Percentiles rank a stretch among this genome's conserved stretches.
These are phyloP conservation scores for Callyntrura sp. DNA, from an alignment of 2,888 invertebrate genomes.

Conservation along the genomic window DNA sequence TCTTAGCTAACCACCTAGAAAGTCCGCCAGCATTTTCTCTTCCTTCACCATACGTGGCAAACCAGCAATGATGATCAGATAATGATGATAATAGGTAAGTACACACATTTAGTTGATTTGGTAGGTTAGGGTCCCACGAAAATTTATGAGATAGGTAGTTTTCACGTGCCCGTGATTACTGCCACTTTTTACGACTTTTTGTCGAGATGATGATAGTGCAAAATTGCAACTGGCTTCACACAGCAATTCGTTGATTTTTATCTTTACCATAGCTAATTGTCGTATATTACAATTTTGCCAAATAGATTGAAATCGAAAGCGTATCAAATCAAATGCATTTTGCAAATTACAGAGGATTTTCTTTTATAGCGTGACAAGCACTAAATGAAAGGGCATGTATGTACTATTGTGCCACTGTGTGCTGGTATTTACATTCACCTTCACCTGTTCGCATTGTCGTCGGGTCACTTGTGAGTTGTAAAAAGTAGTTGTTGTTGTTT, in stretches of 20 bases:
- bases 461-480: slow-evolving; percentile 32
- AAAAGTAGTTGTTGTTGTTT: background rate
- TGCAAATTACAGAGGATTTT: background rate
- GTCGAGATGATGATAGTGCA: background rate
- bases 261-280: background rate
- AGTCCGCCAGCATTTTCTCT: background rate
- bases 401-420: background rate
- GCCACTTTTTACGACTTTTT: background rate
- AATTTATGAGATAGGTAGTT: background rate
- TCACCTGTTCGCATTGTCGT: background rate
- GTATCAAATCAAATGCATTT: background rate
- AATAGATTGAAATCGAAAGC: slow-evolving; percentile 66
- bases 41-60: too few relatives aligned
- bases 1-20: background rate
- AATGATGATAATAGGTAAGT: background rate
- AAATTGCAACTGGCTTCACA: background rate
- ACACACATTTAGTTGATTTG: too few relatives aligned
- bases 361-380: background rate
- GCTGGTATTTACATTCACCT: background rate
- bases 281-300: background rate
- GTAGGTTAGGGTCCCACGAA: background rate
- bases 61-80: background rate
- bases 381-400: background rate
- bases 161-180: slow-evolving; percentile 11
- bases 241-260: background rate